phyloP scores from a whole-genome alignment of 2,888 invertebrate genomes.

The Criorhina ranunculi region DNA sequence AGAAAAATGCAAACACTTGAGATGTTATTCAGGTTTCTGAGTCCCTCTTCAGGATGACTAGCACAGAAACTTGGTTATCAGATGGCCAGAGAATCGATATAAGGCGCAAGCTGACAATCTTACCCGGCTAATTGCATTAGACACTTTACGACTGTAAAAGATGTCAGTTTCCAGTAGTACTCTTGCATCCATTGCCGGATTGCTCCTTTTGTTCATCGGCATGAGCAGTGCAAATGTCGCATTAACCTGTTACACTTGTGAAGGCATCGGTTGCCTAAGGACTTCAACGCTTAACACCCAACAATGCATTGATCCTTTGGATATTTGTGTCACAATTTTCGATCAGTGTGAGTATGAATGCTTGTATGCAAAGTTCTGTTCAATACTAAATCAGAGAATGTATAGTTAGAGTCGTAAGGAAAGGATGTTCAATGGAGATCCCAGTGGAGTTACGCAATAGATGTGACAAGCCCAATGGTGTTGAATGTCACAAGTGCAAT shows the following conservation, averaged over 20 bases:
- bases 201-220: conserved; percentile 15
- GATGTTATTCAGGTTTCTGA: conserved; percentile 1
- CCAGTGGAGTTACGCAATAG: conserved; percentile 79
- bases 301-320: conserved; percentile 80
- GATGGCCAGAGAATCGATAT: conserved; percentile 40
- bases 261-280: conserved; percentile 81
- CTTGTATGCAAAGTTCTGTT: not conserved
- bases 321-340: conserved; percentile 82
- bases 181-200: conserved; percentile 7
- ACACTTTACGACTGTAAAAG: conserved; percentile 3
- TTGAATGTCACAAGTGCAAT: conserved; percentile 81
- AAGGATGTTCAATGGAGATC: conserved; percentile 82
- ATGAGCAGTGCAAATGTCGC: conserved; percentile 77
- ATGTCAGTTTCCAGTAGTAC: conserved; percentile 8
- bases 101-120: conserved; percentile 18
- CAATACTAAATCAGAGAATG: not conserved
- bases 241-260: conserved; percentile 80
- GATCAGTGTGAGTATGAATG: conserved; percentile 79
- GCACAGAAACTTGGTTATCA: not conserved
- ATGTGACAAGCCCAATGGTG: conserved; percentile 77
- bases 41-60: not conserved
- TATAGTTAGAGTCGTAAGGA: conserved; percentile 79
- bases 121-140: conserved; percentile 4
- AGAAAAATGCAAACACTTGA: conserved; percentile 47
- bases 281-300: conserved; percentile 77